Evolutionary conservation across 2,797 vertebrate genomes (phyloP).

Genomic region (Falco naumanni): DNA sequence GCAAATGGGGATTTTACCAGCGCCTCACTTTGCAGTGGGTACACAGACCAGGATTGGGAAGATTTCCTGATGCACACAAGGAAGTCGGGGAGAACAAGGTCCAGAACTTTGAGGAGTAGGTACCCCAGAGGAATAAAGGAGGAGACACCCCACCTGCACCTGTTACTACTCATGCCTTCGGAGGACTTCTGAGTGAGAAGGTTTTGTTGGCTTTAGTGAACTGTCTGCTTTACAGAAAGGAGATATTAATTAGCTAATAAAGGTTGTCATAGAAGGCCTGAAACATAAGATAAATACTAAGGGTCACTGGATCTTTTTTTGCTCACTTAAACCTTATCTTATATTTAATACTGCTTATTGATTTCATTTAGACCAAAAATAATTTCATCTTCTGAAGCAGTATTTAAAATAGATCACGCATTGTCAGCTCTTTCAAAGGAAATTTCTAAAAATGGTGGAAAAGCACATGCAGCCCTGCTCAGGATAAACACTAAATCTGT

Average conservation of each 20-base stretch:
- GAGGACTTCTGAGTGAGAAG: neutral
- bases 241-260: constrained; percentile 5
- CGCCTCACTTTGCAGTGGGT: neutral
- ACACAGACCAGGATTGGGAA: neutral
- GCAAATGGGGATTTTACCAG: neutral
- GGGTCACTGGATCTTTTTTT: neutral
- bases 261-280: neutral
- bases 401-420: constrained; percentile 49
- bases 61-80: neutral
- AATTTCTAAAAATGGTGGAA: constrained; percentile 39
- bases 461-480: neutral
- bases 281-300: neutral
- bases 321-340: constrained; percentile 26
- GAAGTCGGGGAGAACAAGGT: neutral
- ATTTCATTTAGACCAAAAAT: constrained; percentile 55
- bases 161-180: neutral
- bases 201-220: neutral
- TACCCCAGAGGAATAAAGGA: neutral
- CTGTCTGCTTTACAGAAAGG: neutral
- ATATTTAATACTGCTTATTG: constrained; percentile 44
- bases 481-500: constrained; percentile 9
- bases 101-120: neutral
- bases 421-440: constrained; percentile 47
- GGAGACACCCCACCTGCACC: neutral
- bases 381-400: constrained; percentile 53